Evolutionary conservation across 2,797 vertebrate species (phyloP), one percentile per base, ranked within the genome.

Genomic region (Cyclura pinguis): DNA sequence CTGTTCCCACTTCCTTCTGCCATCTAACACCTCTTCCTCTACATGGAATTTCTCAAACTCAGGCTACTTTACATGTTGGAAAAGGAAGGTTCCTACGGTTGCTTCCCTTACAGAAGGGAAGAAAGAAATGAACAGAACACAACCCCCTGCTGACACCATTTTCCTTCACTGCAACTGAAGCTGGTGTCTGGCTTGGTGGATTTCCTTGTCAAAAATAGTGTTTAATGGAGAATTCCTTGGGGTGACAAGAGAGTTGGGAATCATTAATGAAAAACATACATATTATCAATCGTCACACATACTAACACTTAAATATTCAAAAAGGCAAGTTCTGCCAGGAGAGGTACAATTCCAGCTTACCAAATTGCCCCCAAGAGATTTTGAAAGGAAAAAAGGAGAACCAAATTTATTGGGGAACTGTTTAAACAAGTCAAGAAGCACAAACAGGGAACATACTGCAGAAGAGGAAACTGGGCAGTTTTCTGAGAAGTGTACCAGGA

Each of bases 231-330:
- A 81, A 12, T 69, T 72, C 4, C 80, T 74, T 42, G 16, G 5
- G 24, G 22, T 57, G 6, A 27, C 22, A 73, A 67, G 14, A 67
- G 5, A 18, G 9, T 42, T 81, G 64, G 29, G 64, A 57, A 59
- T 16, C 80, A 20, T 22, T 74, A 32, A 57, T 6, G 8, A 72
- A 35, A 82, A 24, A 80, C 9, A 24, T 59, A 86, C 8, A n/a
- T 69, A 14, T 80, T 87, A 55, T 72, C 69, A 55, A 1, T 10
- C 52, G 9, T 20, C 6, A 74, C 13, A 80, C 6, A 29, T 72
- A 80, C 62, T 7, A 32, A 87, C 13, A 88, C 74, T 84, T 77
- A 57, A 82, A 82, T 18, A n/a, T 78, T n/a, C 42, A 87, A 47
- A 47, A 80, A 67, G 59, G 20, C 42, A 74, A 12, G 16, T 55